Evolutionary conservation across 1,140 invertebrate genomes (phyloP), one percentile per base, ranked within the genome.

Genomic region (Camponotus pennsylvanicus): DNA sequence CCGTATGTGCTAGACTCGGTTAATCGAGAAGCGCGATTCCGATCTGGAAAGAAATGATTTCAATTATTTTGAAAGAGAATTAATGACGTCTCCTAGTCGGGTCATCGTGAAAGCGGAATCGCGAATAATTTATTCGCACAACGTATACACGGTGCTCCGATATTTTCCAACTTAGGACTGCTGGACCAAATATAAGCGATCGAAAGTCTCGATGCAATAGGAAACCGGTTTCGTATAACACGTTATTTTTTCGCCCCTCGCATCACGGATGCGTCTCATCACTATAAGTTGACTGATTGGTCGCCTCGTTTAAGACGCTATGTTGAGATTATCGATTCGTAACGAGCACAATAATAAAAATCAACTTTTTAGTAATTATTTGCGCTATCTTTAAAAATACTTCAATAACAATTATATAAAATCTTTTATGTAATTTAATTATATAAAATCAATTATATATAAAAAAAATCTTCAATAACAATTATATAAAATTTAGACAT

Each of bases 191-290:
- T 55, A 64, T 52, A 49, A 89, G 42, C 32, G 86, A 85, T 82
- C 80, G 86, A 63, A 84, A 64, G 57, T 73, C 59, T 49, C 69
- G 61, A 79, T 75, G 86, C 89, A 85, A 85, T 78, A 86, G 75
- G 78, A 88, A 90, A 90, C 89, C 89, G 89, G 89, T 90, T 90
- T 79, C 82, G 49, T 37, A 83, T 77, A 77, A 79, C 63, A 49
- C 77, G 59, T 83, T 83, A 90, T 90, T 90, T 90, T 90, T 90
- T 88, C 82, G 83, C 40, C 37, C 80, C 11, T 11, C n/a, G 61
- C 55, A 86, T 83, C 83, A 61, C 75, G 73, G 40, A 90, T 86
- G 78, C 71, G 69, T 82, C 82, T 84, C 70, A 32, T 87, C 73
- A 70, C 57, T 75, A 52, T 76, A 32, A 37, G 52, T 79, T 88